A percentile compares a stretch with the other conserved stretches of the same genome.
Conservation (phyloP, 2,888 invertebrate species). For the Crepidodera aurea region DNA sequence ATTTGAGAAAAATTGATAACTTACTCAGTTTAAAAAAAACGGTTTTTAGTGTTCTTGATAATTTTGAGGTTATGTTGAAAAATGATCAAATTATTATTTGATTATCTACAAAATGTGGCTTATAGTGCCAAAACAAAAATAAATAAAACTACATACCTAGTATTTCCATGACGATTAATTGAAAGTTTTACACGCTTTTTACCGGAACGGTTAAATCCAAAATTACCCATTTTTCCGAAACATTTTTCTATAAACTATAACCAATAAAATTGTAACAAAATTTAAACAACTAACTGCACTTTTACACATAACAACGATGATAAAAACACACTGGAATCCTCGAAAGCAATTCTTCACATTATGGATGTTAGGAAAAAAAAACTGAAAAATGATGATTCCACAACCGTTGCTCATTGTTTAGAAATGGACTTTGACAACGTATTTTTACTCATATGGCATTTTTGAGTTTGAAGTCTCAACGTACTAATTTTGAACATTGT, state of each 20-base stretch:
- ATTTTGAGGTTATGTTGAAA: no score
- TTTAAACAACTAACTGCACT: neutral
- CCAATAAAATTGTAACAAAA: no score
- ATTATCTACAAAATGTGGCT: no score
- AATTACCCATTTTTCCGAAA: neutral
- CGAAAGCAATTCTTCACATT: neutral
- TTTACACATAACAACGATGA: neutral
- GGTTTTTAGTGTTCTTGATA: no score
- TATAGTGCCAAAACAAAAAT: no score
- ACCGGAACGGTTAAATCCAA: neutral
- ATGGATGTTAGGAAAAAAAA: neutral
- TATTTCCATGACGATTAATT: neutral
- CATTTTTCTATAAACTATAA: neutral
- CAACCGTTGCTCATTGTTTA: neutral
- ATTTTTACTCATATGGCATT: no score
- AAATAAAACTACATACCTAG: neutral
- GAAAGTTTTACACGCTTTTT: neutral
- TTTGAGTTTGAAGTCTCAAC: no score
- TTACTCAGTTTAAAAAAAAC: no score
- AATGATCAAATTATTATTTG: no score
- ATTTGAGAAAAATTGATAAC: no score
- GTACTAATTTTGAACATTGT: no score
- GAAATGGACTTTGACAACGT: neutral
- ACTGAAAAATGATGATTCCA: neutral
- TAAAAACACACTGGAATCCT: neutral